Evolutionary conservation across 2,113 vertebrate species (phyloP), one percentile per base, ranked within the genome.

Genomic region (Syrmaticus mikado): DNA sequence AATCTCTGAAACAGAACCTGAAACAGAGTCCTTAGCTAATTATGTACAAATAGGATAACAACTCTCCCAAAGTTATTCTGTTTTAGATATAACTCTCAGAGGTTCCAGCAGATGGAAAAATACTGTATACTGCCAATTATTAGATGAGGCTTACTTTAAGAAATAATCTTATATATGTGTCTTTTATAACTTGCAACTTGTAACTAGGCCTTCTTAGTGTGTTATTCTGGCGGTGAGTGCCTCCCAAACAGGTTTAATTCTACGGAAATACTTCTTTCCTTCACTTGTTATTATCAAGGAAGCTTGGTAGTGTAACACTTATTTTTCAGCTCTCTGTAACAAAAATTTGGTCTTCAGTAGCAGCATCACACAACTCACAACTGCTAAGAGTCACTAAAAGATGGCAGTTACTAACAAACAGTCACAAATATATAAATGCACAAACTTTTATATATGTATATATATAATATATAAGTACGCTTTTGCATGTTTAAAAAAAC

Each of bases 141-240:
- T 91, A 90, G 85, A 73, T 53, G 85, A 90, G 66, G 87, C 74
- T 96, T 91, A 90, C 92, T 95, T 86, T 72, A 58, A 94, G 80
- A 92, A 96, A 53, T 90, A 90, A 91, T 15, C 64, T 62, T 17
- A 80, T 32, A 78, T 45, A 73, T 27, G 41, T 45, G 32, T 36
- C 76, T 78, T 76, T 79, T 38, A 50, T 92, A 95, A 95, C 92
- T 72, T 20, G 89, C 66, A 95, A 95, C 93, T 74, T 20, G 87
- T 62, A 62, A 53, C 38, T 76, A 71, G 45, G 71, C 34, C 67
- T 89, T 83, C 65, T 89, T 83, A 73, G 38, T 50, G 77, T 6
- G 2, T 43, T 81, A 91, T 85, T 84, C 65, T 72, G 84, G 55
- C 67, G 70, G 75, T 60, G 50, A 71, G 65, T 87, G 94, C 80